Conservation (phyloP, 2,113 vertebrate genomes). For the Chauna torquata region DNA sequence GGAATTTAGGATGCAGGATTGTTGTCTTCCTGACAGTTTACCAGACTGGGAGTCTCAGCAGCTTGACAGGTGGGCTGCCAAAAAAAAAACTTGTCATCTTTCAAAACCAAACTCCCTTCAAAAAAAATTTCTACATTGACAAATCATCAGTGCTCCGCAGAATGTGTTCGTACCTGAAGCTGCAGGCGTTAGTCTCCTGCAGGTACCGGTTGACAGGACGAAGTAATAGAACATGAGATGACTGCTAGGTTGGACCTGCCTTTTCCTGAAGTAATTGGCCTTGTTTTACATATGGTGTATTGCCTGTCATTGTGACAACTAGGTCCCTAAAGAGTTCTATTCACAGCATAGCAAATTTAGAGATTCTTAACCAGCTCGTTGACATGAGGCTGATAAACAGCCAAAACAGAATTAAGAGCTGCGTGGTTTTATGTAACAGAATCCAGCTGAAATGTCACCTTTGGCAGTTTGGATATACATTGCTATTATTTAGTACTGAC, state of each 20-base stretch:
- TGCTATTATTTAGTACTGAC: neutral
- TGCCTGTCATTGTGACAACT: neutral
- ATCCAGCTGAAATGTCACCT: neutral
- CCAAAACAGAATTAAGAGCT: neutral
- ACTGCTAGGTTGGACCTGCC: neutral
- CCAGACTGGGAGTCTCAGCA: no score
- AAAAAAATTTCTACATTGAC: neutral
- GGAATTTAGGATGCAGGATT: neutral
- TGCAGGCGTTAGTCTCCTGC: neutral
- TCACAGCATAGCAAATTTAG: neutral
- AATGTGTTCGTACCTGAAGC: neutral
- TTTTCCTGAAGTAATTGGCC: neutral
- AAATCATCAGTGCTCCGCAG: neutral
- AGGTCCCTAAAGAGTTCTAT: neutral
- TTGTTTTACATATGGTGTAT: neutral
- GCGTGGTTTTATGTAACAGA: neutral
- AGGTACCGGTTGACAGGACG: neutral
- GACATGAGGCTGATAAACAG: neutral
- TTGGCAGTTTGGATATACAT: neutral
- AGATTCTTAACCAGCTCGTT: neutral
- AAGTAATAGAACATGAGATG: neutral
- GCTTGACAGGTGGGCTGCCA: neutral
- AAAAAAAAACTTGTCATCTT: neutral
- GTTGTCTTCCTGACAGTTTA: neutral
- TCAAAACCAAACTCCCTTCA: neutral